Conservation (phyloP, 1,140 invertebrate genomes). For the Philopotamus ludificatus region DNA sequence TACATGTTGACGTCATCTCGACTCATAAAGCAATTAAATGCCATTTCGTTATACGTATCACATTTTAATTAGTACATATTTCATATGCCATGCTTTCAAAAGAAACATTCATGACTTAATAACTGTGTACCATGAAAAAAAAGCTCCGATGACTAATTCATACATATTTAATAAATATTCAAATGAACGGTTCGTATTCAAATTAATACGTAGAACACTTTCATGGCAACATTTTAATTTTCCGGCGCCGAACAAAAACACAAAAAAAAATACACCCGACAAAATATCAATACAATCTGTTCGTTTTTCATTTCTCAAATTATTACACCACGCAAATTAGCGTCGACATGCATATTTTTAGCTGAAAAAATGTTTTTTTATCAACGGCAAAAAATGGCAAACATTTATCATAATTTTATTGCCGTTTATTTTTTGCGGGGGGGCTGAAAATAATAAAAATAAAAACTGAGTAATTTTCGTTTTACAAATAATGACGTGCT, state of each 20-base stretch:
- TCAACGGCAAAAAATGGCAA: not conserved
- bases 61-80: too few species aligned
- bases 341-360: not conserved
- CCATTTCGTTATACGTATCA: too few species aligned
- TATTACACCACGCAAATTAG: conserved; percentile 8
- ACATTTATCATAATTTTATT: not conserved
- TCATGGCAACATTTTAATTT: not conserved
- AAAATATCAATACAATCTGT: not conserved
- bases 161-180: not conserved
- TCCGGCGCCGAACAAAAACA: not conserved
- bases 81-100: too few species aligned
- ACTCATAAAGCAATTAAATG: too few species aligned
- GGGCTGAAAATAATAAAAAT: not conserved
- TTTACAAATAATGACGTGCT: conserved; percentile 30
- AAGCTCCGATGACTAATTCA: not conserved
- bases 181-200: not conserved
- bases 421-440: not conserved
- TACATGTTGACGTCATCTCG: too few species aligned
- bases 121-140: not conserved
- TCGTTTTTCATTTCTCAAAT: not conserved
- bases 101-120: not conserved
- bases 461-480: conserved; percentile 18
- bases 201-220: not conserved
- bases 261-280: not conserved
- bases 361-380: not conserved